phyloP scores from a whole-genome alignment of 2,113 vertebrate species.

The Otocyon megalotis region DNA sequence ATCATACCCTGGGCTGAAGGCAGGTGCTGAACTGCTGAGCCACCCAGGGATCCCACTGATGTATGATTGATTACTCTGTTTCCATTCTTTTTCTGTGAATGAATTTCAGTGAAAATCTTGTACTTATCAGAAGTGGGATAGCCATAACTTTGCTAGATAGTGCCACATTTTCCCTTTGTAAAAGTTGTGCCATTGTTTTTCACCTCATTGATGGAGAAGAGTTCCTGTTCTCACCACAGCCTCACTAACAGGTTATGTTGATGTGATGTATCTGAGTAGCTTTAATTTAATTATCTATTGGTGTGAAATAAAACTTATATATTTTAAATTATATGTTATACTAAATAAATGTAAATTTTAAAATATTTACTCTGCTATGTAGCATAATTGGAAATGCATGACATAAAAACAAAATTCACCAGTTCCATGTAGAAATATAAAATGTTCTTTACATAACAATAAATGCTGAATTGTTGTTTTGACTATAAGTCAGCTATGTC shows the following conservation, averaged over 20 bases:
- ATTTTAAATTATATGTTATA: neutral
- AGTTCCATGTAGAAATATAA: neutral
- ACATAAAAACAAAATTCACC: neutral
- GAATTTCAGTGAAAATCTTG: neutral
- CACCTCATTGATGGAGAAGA: neutral
- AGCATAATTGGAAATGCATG: neutral
- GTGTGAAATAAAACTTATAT: neutral
- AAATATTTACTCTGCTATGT: neutral
- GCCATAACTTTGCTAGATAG: neutral
- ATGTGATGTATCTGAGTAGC: neutral
- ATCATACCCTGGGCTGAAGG: too few relatives aligned
- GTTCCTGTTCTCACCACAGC: neutral
- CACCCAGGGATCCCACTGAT: neutral
- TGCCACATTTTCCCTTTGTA: neutral
- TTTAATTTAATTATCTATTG: constrained; percentile 30
- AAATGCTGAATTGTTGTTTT: neutral
- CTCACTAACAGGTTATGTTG: neutral
- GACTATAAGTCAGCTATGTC: neutral
- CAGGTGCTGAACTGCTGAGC: too few relatives aligned
- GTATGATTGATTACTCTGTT: neutral
- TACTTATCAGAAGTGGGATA: neutral
- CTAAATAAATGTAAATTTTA: neutral
- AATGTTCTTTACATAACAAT: constrained; percentile 41
- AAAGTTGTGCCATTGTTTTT: neutral
- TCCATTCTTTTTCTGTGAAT: neutral